Conservation (phyloP, 1,140 invertebrate species). For the Caerostris extrusa region DNA sequence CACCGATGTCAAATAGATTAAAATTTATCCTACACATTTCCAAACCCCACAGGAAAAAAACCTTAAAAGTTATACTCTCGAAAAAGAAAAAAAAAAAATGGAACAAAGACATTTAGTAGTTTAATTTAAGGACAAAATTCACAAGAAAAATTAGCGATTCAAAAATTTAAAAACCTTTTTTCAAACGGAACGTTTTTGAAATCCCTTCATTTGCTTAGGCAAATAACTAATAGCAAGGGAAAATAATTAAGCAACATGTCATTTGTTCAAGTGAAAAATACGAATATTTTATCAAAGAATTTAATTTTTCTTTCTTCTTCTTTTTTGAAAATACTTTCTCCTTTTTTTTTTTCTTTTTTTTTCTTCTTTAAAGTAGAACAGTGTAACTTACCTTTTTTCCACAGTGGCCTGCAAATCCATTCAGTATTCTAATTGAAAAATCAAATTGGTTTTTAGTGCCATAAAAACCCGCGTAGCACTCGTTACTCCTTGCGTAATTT, state of each 20-base stretch:
- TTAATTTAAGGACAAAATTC: constrained; percentile 48
- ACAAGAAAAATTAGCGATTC: constrained; percentile 45
- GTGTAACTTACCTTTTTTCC: background rate
- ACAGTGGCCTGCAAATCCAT: constrained; percentile 48
- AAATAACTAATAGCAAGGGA: constrained; percentile 47
- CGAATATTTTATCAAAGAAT: background rate
- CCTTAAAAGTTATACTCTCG: background rate
- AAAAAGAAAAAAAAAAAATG: constrained; percentile 3
- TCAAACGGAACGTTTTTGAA: constrained; percentile 24
- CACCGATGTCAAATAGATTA: background rate
- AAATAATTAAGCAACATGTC: constrained; percentile 59
- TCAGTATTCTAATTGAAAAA: constrained; percentile 66
- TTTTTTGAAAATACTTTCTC: too few relatives aligned
- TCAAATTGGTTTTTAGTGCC: constrained; percentile 61
- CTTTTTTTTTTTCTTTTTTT: too few relatives aligned
- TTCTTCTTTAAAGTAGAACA: background rate
- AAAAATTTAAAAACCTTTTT: constrained; percentile 40
- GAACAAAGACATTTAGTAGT: constrained; percentile 33
- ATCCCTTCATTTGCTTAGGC: constrained; percentile 31
- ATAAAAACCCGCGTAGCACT: constrained; percentile 45
- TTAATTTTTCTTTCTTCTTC: background rate
- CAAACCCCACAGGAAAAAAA: background rate
- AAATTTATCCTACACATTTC: background rate
- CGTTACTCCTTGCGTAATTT: background rate
- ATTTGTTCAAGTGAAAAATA: background rate